A percentile compares a stretch with the other conserved stretches of the same genome.
phyloP scores from a whole-genome alignment of 2,797 vertebrate species.

The Emydoidea blandingii region DNA sequence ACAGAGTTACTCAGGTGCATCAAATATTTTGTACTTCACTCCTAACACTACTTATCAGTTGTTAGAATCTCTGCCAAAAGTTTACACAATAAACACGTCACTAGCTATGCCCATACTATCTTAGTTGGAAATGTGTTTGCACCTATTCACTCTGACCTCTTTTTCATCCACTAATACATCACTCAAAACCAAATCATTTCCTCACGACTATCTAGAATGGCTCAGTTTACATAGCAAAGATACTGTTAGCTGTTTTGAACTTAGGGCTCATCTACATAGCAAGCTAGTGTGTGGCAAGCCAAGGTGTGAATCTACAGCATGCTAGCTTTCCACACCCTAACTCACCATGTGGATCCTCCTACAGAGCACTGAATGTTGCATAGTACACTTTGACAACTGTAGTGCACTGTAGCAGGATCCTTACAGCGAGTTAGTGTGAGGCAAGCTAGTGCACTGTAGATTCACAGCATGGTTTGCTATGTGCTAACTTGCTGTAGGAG shows the following conservation, averaged over 20 bases:
- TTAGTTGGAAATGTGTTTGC: background rate
- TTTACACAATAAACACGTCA: background rate
- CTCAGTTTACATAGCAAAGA: background rate
- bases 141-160: background rate
- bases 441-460: background rate
- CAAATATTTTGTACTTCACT: fast-evolving
- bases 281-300: background rate
- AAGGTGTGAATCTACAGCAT: background rate
- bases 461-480: background rate
- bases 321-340: background rate
- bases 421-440: background rate
- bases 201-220: background rate
- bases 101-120: background rate
- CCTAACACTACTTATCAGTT: background rate
- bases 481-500: background rate
- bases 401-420: too few relatives aligned
- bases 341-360: background rate
- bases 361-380: background rate
- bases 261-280: background rate
- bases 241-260: background rate
- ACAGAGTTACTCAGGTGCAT: fast-evolving
- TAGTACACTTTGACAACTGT: background rate
- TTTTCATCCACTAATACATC: background rate
- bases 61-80: background rate
- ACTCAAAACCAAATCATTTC: background rate